Evolutionary conservation across 2,888 invertebrate species (phyloP), one percentile per base, ranked within the genome.

Genomic region (Callosobruchus maculatus): DNA sequence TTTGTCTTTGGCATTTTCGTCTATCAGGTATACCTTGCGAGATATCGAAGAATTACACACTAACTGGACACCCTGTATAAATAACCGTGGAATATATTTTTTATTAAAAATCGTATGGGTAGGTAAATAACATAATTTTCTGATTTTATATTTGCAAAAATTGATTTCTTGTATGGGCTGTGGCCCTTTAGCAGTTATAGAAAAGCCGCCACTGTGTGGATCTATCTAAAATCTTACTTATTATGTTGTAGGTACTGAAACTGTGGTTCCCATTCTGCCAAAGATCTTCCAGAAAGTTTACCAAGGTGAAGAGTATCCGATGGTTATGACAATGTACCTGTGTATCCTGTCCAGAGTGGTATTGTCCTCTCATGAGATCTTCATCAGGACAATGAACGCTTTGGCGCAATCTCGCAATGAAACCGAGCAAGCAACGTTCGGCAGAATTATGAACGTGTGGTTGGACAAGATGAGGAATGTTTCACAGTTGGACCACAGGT

Each of bases 321-420:
- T 93, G 88, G 90, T 95, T 2, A 90, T 95, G 86, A 92, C 95
- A 0, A 91, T 94, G 85, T 93, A 94, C 83, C 88, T 97, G 68
- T 93, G 93, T 74, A 90, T 97, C 7, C 87, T 96, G 20, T 93
- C 95, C 0, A 90, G 97, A 70, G 92, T 96, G 26, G 90, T 97
- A 71, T 88, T 95, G 49, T 88, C 92, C 3, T 93, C 94, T 0
- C 90, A 92, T 76, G 89, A 90, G 3, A 88, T 92, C 20, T 94
- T 94, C 85, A 92, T 91, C 83, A 89, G 90, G 78, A 89, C 88
- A 13, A 81, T 91, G 20, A 87, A 87, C 49, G 89, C 89, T 75
- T 86, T 90, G 0, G 86, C 91, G 0, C 84, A 79, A 26, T 86
- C 85, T 0, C 81, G 88, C 13, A 83, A 84, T 2, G 89, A 89